These are phyloP conservation scores for Rhagonycha lutea DNA, from an alignment of 2,888 invertebrate species.

Conservation along the genomic window DNA sequence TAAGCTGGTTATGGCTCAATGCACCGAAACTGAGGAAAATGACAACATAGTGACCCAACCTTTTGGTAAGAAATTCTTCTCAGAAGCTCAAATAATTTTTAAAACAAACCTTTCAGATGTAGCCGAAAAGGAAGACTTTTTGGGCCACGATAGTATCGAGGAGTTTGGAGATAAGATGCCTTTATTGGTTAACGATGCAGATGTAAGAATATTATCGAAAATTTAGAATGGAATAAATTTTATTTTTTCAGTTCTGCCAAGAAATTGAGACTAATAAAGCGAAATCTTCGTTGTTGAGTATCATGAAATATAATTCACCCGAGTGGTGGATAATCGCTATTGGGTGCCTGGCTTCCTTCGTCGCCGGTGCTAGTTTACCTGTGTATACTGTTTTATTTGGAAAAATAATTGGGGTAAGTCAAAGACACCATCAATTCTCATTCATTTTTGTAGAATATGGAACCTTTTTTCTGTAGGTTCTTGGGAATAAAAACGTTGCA, in stretches of 20 bases:
- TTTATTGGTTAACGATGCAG: neutral
- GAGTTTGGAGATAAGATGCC: neutral
- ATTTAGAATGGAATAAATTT: neutral
- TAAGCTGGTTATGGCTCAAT: constrained; percentile 71
- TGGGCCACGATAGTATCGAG: constrained; percentile 7
- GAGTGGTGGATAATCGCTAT: constrained; percentile 70
- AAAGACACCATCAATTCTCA: no score
- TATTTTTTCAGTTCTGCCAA: constrained; percentile 4
- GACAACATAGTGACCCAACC: neutral
- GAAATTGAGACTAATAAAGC: neutral
- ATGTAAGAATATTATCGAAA: neutral
- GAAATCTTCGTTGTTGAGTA: constrained; percentile 43
- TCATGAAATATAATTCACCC: constrained; percentile 66
- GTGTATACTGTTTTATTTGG: constrained; percentile 73
- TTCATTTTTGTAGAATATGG: no score
- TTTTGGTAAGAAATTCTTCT: neutral
- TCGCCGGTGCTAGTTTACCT: constrained; percentile 74
- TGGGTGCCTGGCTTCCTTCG: constrained; percentile 65
- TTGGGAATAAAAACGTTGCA: constrained; percentile 56
- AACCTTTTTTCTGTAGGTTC: constrained; percentile 50
- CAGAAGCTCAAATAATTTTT: neutral
- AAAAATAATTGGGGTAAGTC: constrained; percentile 66
- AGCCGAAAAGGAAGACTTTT: neutral
- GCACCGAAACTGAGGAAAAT: constrained; percentile 29
- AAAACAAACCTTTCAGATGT: neutral